Conservation (phyloP, 2,797 vertebrate genomes). For the Podarcis lilfordi region DNA sequence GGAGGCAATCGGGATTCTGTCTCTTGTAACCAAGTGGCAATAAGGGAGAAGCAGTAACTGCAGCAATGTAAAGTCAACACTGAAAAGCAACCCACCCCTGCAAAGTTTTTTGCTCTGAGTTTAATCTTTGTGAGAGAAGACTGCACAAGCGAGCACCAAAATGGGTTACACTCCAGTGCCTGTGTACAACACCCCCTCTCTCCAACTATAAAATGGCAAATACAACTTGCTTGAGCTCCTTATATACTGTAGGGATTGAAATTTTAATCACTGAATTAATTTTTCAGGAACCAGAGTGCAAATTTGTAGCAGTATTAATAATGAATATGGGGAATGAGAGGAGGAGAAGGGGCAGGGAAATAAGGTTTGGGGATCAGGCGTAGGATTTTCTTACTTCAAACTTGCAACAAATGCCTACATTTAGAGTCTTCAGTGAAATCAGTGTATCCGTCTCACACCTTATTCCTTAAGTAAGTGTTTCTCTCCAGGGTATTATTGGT, state of each 20-base stretch:
- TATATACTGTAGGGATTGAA: conserved; percentile 72
- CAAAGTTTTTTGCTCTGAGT: conserved; percentile 8
- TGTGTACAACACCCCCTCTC: neutral
- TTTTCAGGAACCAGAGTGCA: conserved; percentile 71
- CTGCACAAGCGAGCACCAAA: conserved; percentile 24
- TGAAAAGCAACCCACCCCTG: conserved; percentile 5
- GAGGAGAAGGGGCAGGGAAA: conserved; percentile 35
- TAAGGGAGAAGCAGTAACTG: neutral
- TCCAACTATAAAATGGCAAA: conserved; percentile 53
- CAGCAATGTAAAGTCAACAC: conserved; percentile 19
- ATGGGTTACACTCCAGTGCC: conserved; percentile 29
- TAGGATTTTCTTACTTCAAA: neutral
- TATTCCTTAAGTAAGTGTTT: conserved; percentile 1
- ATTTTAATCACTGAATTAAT: conserved; percentile 80
- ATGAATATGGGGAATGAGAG: conserved; percentile 65
- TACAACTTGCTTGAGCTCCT: conserved; percentile 59
- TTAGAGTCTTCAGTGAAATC: neutral
- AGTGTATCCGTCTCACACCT: neutral
- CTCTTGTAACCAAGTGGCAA: neutral
- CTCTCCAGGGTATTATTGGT: neutral
- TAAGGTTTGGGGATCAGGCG: conserved; percentile 9
- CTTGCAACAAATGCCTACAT: conserved; percentile 1
- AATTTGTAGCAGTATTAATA: conserved; percentile 74
- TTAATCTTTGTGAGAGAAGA: neutral
- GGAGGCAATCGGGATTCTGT: neutral